Evolutionary conservation across 1,140 invertebrate genomes (phyloP).

Genomic region (Drosophila insularis): DNA sequence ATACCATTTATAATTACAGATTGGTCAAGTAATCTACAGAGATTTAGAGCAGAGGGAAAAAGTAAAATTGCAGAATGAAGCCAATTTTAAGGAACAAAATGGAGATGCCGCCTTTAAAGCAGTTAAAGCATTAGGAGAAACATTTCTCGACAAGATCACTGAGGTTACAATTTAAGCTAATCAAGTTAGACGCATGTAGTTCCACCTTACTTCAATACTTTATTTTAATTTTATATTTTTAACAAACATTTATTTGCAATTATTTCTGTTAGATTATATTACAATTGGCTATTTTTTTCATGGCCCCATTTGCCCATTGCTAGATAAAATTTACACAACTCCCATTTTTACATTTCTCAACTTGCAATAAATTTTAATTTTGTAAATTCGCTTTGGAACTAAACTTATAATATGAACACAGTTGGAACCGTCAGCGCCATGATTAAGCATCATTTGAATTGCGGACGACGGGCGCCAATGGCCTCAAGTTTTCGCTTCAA

Average conservation of each 20-base stretch:
- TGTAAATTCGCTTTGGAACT: constrained; percentile 67
- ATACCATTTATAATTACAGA: constrained; percentile 37
- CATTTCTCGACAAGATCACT: constrained; percentile 56
- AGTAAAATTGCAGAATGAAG: constrained; percentile 56
- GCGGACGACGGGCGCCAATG: constrained; percentile 58
- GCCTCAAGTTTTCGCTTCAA: constrained; percentile 76
- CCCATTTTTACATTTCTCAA: constrained; percentile 33
- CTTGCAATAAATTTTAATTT: constrained; percentile 77
- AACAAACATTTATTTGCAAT: neutral
- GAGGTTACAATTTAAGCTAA: constrained; percentile 43
- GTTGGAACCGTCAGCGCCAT: constrained; percentile 23
- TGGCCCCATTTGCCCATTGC: neutral
- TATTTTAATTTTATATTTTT: neutral
- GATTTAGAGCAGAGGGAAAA: constrained; percentile 66
- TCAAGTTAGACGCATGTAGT: neutral
- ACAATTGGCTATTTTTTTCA: neutral
- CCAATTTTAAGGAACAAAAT: constrained; percentile 71
- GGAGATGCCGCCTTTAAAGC: constrained; percentile 75
- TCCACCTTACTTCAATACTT: neutral
- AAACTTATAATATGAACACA: constrained; percentile 61
- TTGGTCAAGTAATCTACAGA: constrained; percentile 77
- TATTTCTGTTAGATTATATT: neutral
- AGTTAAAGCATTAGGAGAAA: constrained; percentile 67
- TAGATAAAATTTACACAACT: constrained; percentile 19
- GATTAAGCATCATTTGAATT: constrained; percentile 51